Conservation (phyloP, 2,888 invertebrate species). For the Polyommatus icarus region DNA sequence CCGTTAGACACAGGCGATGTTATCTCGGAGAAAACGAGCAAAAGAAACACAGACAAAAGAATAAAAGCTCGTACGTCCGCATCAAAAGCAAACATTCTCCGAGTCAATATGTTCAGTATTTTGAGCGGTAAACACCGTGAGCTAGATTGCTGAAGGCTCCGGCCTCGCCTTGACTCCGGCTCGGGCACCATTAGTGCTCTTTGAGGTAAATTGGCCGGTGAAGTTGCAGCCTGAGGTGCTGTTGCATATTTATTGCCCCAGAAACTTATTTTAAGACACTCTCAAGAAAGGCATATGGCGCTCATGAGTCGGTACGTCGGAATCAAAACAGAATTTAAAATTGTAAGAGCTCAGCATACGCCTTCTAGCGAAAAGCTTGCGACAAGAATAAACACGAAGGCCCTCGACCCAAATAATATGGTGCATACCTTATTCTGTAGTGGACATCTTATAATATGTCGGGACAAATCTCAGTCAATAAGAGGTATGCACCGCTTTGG, state of each 20-base stretch:
- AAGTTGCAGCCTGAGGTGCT: background rate
- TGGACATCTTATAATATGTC: background rate
- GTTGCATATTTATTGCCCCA: background rate
- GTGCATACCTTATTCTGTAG: background rate
- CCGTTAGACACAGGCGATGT: background rate
- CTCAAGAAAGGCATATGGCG: background rate
- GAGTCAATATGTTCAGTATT: slow-evolving; percentile 11
- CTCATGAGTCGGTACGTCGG: background rate
- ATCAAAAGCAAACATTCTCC: background rate
- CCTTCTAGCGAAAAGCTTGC: slow-evolving; percentile 8
- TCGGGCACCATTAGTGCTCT: slow-evolving; percentile 20
- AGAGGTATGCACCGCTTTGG: background rate
- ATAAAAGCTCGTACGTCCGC: background rate
- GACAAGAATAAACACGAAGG: slow-evolving; percentile 12
- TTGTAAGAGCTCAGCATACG: background rate
- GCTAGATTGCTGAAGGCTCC: slow-evolving; percentile 4
- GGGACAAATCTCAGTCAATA: background rate
- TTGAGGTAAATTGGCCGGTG: slow-evolving; percentile 17
- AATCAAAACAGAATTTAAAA: slow-evolving; percentile 6
- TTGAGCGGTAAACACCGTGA: background rate
- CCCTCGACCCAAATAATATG: slow-evolving; percentile 21
- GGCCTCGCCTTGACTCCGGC: slow-evolving; percentile 22
- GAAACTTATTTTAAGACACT: slow-evolving; percentile 11
- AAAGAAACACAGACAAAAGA: background rate
- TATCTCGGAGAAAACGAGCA: background rate